Percentiles rank a stretch among this genome's conserved stretches.
Evolutionary conservation across 2,113 vertebrate genomes (phyloP).

Genomic region (Syngnathoides biaculeatus): DNA sequence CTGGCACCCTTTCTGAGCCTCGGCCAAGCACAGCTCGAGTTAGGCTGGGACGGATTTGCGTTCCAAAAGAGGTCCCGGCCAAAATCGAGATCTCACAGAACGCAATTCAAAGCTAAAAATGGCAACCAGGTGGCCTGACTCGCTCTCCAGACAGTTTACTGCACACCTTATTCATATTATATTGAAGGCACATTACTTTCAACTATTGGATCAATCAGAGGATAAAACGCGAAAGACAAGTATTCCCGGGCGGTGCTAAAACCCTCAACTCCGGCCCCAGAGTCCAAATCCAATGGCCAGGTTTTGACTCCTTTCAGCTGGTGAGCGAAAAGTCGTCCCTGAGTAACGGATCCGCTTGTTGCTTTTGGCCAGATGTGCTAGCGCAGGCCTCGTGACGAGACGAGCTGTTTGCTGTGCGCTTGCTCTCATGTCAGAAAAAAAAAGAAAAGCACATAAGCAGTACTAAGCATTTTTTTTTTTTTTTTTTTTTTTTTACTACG

Average conservation of each 20-base stretch:
- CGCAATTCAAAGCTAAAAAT: not conserved
- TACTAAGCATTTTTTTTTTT: not conserved
- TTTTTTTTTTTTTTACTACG: not conserved
- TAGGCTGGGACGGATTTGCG: not conserved
- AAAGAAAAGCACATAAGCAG: not conserved
- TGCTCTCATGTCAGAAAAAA: conserved; percentile 12
- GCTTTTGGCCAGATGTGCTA: conserved; percentile 60
- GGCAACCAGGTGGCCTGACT: not conserved
- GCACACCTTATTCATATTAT: not conserved
- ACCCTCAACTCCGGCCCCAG: conserved; percentile 12
- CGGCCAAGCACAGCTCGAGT: conserved; percentile 10
- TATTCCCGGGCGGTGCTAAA: not conserved
- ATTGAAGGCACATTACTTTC: not conserved
- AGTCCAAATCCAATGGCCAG: not conserved
- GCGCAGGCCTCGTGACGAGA: conserved; percentile 22
- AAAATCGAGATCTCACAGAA: conserved; percentile 16
- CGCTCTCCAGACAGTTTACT: not conserved
- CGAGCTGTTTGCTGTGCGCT: conserved; percentile 8
- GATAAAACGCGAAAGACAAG: not conserved
- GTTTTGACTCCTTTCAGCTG: conserved; percentile 13
- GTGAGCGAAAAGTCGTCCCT: not conserved
- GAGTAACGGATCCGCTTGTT: conserved; percentile 72
- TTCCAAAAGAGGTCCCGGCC: conserved; percentile 7
- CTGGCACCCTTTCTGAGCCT: conserved; percentile 7
- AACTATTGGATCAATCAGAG: not conserved